Conservation (phyloP, 1,140 invertebrate species). For the Lethocerus indicus region DNA sequence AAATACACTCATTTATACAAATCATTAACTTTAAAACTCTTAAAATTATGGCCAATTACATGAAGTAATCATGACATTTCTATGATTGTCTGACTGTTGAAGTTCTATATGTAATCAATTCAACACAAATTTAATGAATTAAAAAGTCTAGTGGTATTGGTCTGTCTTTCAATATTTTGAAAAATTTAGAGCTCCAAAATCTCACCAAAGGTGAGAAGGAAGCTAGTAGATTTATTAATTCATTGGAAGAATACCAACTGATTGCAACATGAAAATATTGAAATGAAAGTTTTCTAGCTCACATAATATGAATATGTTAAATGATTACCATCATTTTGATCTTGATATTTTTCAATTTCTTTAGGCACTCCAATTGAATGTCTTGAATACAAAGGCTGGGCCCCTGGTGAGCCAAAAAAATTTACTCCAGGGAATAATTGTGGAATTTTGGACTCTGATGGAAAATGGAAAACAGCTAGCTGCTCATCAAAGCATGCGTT, state of each 20-base stretch:
- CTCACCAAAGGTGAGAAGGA: constrained; percentile 29
- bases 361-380: constrained; percentile 34
- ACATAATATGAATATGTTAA: constrained; percentile 8
- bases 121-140: no score
- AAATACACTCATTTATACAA: no score
- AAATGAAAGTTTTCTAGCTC: constrained; percentile 4
- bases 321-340: neutral
- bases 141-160: no score
- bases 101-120: no score
- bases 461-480: constrained; percentile 33
- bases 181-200: no score
- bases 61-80: no score
- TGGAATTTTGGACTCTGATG: constrained; percentile 29
- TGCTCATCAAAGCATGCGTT: constrained; percentile 31
- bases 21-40: no score
- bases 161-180: no score
- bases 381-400: constrained; percentile 42
- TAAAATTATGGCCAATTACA: no score
- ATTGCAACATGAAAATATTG: neutral
- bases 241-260: constrained; percentile 4
- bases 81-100: no score
- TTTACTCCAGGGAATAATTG: constrained; percentile 33
- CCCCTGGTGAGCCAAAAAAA: constrained; percentile 30
- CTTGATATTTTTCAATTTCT: constrained; percentile 6
- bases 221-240: constrained; percentile 26